These are phyloP conservation scores for Sitta carolinensis DNA, from an alignment of 2,797 vertebrate genomes.

Conservation along the genomic window DNA sequence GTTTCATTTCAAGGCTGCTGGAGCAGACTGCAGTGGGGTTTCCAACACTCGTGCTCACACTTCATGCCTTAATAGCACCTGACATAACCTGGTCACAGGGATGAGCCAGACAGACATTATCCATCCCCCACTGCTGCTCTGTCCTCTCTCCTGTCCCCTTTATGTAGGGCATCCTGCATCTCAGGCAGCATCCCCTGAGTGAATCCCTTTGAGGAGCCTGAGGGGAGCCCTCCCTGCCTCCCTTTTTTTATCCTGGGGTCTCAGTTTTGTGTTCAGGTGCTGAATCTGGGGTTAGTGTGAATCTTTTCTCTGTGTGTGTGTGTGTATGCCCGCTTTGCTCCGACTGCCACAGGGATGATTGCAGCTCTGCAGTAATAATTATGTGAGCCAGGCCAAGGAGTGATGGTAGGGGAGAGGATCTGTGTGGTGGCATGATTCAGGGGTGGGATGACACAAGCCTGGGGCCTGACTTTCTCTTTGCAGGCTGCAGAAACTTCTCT, in stretches of 20 bases:
- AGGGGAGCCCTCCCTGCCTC: not conserved
- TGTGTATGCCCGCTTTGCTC: not conserved
- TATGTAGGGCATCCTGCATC: slow-evolving; percentile 11
- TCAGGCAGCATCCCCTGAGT: not conserved
- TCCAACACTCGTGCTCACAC: not conserved
- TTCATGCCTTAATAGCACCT: slow-evolving; percentile 22
- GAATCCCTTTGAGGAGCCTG: not conserved
- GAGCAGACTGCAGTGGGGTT: not conserved
- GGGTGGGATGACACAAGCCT: not conserved
- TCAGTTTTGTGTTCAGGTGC: not conserved
- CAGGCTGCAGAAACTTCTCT: not conserved
- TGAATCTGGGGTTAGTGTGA: not conserved
- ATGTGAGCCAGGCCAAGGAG: not conserved
- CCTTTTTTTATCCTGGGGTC: not conserved
- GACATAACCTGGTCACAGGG: slow-evolving; percentile 56
- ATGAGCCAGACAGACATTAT: not conserved
- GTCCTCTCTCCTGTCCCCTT: not conserved
- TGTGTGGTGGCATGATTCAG: not conserved
- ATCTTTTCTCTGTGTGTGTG: not conserved
- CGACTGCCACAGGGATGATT: not conserved
- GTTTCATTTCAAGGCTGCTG: not conserved
- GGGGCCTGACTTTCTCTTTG: not conserved
- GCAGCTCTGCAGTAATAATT: not conserved
- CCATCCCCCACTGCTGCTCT: not conserved
- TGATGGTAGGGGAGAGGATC: not conserved